These are phyloP conservation scores for Sesamia inferens DNA, from an alignment of 2,888 invertebrate genomes.

Conservation along the genomic window DNA sequence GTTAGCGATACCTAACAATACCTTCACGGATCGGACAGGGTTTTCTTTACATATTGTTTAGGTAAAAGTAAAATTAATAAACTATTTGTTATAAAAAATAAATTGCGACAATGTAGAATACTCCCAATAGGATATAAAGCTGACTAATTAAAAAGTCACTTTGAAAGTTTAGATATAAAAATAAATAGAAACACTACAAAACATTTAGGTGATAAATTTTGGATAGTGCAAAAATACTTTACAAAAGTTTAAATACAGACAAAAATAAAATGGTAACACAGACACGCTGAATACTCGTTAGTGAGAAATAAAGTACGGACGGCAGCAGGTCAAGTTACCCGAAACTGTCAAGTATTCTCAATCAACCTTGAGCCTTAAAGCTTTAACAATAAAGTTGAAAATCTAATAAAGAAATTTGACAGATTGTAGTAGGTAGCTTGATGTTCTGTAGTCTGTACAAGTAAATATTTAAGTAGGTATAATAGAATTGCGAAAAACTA, in stretches of 20 bases:
- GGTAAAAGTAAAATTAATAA: no score
- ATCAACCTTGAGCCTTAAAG: no score
- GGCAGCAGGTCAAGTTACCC: no score
- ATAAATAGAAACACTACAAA: conserved; percentile 2
- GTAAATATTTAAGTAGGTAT: not conserved
- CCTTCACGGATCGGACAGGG: no score
- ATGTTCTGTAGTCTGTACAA: no score
- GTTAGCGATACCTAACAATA: no score
- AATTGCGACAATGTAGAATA: not conserved
- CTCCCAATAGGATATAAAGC: not conserved
- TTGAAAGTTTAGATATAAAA: not conserved
- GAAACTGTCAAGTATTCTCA: no score
- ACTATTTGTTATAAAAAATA: no score
- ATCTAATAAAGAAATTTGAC: no score
- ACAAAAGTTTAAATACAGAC: not conserved
- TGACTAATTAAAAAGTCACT: not conserved
- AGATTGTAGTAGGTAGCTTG: no score
- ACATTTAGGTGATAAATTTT: conserved; percentile 5
- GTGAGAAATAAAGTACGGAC: not conserved
- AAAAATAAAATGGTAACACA: not conserved
- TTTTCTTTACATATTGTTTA: no score
- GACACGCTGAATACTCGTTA: not conserved
- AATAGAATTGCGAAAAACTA: not conserved
- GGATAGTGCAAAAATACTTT: not conserved
- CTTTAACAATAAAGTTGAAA: no score